Percentiles rank a stretch among this genome's conserved stretches.
phyloP scores from a whole-genome alignment of 1,140 invertebrate species.

The Drosophila quadrilineata region DNA sequence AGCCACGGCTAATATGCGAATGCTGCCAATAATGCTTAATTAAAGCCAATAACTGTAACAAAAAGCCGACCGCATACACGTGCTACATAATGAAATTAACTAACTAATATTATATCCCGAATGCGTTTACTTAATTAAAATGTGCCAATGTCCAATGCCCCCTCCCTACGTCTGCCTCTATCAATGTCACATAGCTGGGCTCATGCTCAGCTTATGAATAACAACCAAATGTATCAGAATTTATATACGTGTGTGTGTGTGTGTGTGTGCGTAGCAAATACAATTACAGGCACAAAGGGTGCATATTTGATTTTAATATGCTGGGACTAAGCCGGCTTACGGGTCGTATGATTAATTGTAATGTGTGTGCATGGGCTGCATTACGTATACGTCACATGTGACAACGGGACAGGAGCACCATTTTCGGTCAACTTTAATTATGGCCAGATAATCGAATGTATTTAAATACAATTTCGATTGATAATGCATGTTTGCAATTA shows the following conservation, averaged over 20 bases:
- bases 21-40: constrained; percentile 71
- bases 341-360: constrained; percentile 74
- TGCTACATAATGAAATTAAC: constrained; percentile 73
- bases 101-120: constrained; percentile 67
- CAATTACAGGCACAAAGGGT: constrained; percentile 37
- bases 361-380: constrained; percentile 67
- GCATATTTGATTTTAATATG: constrained; percentile 64
- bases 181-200: too few relatives aligned
- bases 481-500: constrained; percentile 5
- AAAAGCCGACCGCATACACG: constrained; percentile 35
- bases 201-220: constrained; percentile 47
- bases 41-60: constrained; percentile 68
- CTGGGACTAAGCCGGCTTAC: constrained; percentile 65
- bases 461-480: constrained; percentile 6
- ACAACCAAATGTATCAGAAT: background rate
- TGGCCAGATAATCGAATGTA: constrained; percentile 16
- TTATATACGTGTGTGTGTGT: too few relatives aligned
- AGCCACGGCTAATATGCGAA: constrained; percentile 66
- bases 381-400: constrained; percentile 19
- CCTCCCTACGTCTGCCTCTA: too few relatives aligned
- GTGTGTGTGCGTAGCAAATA: too few relatives aligned
- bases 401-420: constrained; percentile 6
- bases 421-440: constrained; percentile 36
- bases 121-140: constrained; percentile 74
- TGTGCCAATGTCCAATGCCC: constrained; percentile 34